Evolutionary conservation across 2,797 vertebrate species (phyloP), one percentile per base, ranked within the genome.

Genomic region (Channallabes apus): DNA sequence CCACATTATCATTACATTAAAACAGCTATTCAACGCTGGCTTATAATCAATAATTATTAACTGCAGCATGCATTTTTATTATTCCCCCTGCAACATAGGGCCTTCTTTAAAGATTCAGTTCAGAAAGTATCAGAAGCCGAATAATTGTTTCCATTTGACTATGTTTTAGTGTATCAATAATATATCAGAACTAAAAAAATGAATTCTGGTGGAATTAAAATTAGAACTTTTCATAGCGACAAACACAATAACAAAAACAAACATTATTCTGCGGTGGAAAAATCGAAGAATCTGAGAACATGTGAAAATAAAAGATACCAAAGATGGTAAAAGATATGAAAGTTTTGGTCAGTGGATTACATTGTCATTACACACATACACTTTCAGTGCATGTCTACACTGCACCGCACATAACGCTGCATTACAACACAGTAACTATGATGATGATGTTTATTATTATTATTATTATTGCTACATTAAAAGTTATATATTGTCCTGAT

Each of bases 1-100:
- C 89, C 90, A 91, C 91, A 88, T 89, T 87, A 89, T 87, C 59
- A 85, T 89, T 91, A 87, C 81, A 78, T 87, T 92, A 92, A 92
- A 93, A 91, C 90, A 91, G 90, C 51, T 82, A 88, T 85, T 88
- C 87, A 79, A 86, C 84, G 84, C 29, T 20, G 69, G 68, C 76
- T 84, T 86, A 72, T 86, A 91, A 91, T 88, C 88, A 83, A 83
- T 86, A 51, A 83, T 68, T 75, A 85, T 71, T 27, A 82, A 73
- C 56, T 62, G 58, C 12, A 12, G 27, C 67, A 72, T 29, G 17
- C 27, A 35, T 83, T 64, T 71, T 62, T 83, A 56, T 80, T 65
- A 78, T 61, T 80, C 29, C 14, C 41, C 9, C 35, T 56, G 41
- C 73, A 51, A 46, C 73, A 62, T 3, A 17, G n/a, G n/a, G 22